Percentiles rank a stretch among this genome's conserved stretches.
Evolutionary conservation across 2,113 vertebrate genomes (phyloP).

Genomic region (Ceratotherium simum): DNA sequence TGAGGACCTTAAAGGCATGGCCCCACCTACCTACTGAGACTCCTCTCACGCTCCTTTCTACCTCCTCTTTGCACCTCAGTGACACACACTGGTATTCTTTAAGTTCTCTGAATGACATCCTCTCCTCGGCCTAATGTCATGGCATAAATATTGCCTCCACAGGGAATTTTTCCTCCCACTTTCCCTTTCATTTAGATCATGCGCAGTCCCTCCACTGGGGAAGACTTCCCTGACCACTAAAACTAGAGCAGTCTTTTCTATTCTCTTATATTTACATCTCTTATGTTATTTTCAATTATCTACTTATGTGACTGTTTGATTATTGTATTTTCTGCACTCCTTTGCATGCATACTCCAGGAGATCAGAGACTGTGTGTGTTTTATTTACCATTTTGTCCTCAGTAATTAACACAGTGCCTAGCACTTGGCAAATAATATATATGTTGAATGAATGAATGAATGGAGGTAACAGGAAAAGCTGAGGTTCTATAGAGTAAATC

Average conservation of each 20-base stretch:
- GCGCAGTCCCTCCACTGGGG: background rate
- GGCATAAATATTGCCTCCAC: background rate
- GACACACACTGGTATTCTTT: background rate
- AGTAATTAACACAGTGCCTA: background rate
- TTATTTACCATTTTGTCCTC: background rate
- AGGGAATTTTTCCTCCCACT: background rate
- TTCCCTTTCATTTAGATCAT: background rate
- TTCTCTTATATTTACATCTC: background rate
- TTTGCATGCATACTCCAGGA: background rate
- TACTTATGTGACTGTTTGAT: background rate
- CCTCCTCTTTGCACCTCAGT: background rate
- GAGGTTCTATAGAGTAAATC: background rate
- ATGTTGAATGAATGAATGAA: background rate
- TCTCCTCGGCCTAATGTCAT: background rate
- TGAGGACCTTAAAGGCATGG: background rate
- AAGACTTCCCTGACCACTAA: background rate
- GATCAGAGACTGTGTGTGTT: background rate
- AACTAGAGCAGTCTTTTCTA: background rate
- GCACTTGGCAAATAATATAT: background rate
- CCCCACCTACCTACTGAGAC: rapidly evolving
- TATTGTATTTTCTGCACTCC: background rate
- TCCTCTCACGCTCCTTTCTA: background rate
- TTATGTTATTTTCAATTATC: background rate
- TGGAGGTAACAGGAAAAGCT: background rate
- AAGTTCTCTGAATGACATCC: background rate